Conservation (phyloP, 1,140 invertebrate genomes). For the honey bee (Apis mellifera) region DNA sequence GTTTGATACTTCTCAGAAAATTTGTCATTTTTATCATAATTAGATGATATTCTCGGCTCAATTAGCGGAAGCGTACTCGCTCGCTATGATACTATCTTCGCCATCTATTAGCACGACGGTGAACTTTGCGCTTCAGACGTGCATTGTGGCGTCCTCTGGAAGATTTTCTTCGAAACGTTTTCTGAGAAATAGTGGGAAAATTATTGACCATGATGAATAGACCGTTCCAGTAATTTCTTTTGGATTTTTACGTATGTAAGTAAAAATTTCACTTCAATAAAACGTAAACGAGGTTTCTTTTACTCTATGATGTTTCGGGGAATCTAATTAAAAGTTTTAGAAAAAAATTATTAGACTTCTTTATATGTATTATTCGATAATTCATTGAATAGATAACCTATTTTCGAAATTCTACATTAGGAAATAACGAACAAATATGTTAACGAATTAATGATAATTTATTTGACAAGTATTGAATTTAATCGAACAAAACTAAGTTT, state of each 20-base stretch:
- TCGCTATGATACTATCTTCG: conserved; percentile 34
- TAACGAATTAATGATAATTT: not conserved
- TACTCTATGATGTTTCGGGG: not conserved
- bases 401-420: not conserved
- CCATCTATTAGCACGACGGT: conserved; percentile 32
- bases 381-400: not conserved
- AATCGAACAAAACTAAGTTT: not conserved
- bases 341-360: not conserved
- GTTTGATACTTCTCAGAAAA: not conserved
- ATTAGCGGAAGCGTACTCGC: accelerated
- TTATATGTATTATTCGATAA: not conserved
- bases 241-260: too few species aligned
- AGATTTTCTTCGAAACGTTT: conserved; percentile 23
- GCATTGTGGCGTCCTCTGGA: conserved; percentile 52
- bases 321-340: not conserved
- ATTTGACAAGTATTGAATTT: not conserved
- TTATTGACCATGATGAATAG: conserved; percentile 36
- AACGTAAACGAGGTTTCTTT: not conserved
- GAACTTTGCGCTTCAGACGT: not conserved
- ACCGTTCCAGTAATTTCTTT: not conserved
- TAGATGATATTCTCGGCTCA: not conserved
- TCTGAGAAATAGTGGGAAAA: not conserved
- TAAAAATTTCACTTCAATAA: not conserved
- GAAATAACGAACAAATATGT: not conserved
- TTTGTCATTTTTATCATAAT: not conserved